Evolutionary conservation across 2,797 vertebrate species (phyloP).

Genomic region (Protonibea diacanthus): DNA sequence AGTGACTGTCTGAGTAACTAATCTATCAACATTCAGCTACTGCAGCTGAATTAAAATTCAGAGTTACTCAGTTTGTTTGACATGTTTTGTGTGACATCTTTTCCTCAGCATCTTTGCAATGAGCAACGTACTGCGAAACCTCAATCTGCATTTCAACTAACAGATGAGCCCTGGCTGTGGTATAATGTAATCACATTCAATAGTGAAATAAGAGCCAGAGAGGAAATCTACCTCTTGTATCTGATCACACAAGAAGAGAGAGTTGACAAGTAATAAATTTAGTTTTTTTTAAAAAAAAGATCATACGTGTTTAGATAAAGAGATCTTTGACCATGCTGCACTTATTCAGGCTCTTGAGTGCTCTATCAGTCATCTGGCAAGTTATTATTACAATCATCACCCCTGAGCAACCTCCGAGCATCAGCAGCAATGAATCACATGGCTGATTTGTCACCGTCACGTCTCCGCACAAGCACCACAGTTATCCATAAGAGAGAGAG

Average conservation of each 20-base stretch:
- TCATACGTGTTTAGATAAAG: slow-evolving; percentile 1
- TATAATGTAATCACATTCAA: not conserved
- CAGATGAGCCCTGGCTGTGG: not conserved
- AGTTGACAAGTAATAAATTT: slow-evolving; percentile 1
- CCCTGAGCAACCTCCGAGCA: slow-evolving; percentile 41
- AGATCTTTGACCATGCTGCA: slow-evolving; percentile 3
- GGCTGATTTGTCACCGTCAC: slow-evolving; percentile 54
- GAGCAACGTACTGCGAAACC: not conserved
- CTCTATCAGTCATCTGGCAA: slow-evolving; percentile 46
- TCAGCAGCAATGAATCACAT: slow-evolving; percentile 58
- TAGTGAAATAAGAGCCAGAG: slow-evolving; percentile 6
- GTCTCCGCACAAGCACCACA: not conserved
- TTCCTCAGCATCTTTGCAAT: not conserved
- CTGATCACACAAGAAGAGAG: slow-evolving; percentile 31
- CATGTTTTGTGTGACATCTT: not conserved
- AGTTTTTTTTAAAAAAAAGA: not conserved
- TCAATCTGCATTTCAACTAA: not conserved
- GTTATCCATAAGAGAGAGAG: slow-evolving; percentile 39
- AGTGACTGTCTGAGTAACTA: not conserved
- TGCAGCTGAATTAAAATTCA: too few species aligned
- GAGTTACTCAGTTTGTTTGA: not conserved
- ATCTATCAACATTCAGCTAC: not conserved
- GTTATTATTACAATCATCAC: slow-evolving; percentile 62
- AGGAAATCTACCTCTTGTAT: not conserved
- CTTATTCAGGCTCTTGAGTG: slow-evolving; percentile 12